Evolutionary conservation across 37 sponge, comb jelly and placozoan genomes (phyloP).

Genomic region (Dysidea cf. avara): DNA sequence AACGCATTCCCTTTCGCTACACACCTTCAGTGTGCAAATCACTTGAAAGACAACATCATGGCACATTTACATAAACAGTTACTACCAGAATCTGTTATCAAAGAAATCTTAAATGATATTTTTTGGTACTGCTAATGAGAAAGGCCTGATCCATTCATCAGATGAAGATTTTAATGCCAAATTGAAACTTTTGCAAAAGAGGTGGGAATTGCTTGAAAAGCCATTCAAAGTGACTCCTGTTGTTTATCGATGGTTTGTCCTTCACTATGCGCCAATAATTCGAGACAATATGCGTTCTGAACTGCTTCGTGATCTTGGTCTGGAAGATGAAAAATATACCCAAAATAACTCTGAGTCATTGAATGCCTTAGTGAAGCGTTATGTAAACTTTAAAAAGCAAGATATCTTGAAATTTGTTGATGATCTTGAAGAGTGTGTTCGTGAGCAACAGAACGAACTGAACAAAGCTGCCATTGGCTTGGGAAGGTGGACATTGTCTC

Average conservation of each 20-base stretch:
- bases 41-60: conserved; percentile 15
- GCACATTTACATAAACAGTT: neutral
- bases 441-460: conserved; percentile 17
- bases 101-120: conserved; percentile 11
- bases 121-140: neutral
- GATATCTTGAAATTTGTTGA: too few relatives aligned
- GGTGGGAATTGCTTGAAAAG: conserved; percentile 7
- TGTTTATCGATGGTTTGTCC: conserved; percentile 1
- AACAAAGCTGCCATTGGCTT: conserved; percentile 2
- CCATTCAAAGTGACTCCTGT: neutral
- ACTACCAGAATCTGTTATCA: conserved; percentile 3
- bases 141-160: conserved; percentile 8
- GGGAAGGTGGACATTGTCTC: too few relatives aligned
- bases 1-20: conserved; percentile 9
- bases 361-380: too few relatives aligned
- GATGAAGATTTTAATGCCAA: conserved; percentile 13
- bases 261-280: neutral
- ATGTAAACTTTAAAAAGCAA: too few relatives aligned
- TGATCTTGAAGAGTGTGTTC: too few relatives aligned
- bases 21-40: conserved; percentile 12
- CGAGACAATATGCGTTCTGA: conserved; percentile 11
- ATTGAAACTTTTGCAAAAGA: neutral
- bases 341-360: too few relatives aligned
- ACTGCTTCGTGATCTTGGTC: neutral
- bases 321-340: neutral